Conservation (phyloP, 2,797 vertebrate species). For the Hyperoplus immaculatus region DNA sequence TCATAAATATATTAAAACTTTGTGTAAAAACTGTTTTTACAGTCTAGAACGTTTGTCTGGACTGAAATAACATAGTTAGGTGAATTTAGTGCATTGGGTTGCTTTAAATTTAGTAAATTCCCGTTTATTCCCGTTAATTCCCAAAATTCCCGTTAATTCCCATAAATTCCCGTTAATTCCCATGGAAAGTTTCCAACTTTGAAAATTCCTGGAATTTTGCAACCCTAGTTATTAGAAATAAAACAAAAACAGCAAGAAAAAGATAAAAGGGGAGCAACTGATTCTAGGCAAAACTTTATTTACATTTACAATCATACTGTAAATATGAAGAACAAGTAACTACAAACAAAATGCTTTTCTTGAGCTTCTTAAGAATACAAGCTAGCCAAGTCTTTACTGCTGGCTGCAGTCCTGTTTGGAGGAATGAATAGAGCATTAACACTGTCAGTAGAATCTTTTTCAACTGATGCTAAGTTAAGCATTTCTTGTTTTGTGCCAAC, state of each 20-base stretch:
- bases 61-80: too few species aligned
- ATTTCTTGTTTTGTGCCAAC: constrained; percentile 18
- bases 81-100: too few species aligned
- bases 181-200: too few species aligned
- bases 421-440: background rate
- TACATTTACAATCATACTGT: background rate
- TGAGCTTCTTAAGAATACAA: background rate
- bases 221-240: too few species aligned
- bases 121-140: too few species aligned
- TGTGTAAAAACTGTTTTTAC: too few species aligned
- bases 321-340: background rate
- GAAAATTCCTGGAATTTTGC: too few species aligned
- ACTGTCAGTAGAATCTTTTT: constrained; percentile 28
- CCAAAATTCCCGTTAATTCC: too few species aligned
- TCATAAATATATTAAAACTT: too few species aligned
- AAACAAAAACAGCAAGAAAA: background rate
- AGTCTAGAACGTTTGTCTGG: too few species aligned
- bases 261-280: background rate
- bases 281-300: background rate
- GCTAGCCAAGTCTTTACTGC: background rate
- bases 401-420: constrained; percentile 24
- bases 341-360: background rate
- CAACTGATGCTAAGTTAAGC: constrained; percentile 11
- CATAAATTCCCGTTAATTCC: too few species aligned
- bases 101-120: too few species aligned